A percentile compares a stretch with the other conserved stretches of the same genome.
These are phyloP conservation scores for Albula glossodonta DNA, from an alignment of 2,113 vertebrate species.

Conservation along the genomic window DNA sequence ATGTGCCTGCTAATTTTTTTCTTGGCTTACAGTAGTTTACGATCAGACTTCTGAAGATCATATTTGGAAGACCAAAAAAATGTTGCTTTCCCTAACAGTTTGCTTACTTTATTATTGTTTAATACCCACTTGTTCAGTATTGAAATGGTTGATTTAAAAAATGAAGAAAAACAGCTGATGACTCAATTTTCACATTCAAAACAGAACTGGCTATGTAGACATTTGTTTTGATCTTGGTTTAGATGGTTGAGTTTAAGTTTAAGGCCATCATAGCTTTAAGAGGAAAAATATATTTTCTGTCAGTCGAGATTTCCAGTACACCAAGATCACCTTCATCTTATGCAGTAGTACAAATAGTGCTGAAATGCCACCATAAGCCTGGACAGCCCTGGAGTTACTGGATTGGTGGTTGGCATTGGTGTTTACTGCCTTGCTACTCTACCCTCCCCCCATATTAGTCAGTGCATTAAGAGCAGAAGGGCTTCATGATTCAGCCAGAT, in stretches of 20 bases:
- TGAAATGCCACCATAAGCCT: neutral
- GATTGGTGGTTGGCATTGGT: neutral
- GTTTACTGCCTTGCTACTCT: neutral
- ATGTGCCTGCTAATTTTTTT: slow-evolving; percentile 20
- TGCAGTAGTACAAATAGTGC: neutral
- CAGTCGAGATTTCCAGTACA: neutral
- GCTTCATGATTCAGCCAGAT: slow-evolving; percentile 2
- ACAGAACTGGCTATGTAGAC: neutral
- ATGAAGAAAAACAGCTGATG: neutral
- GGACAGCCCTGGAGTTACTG: neutral
- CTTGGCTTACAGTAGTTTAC: neutral
- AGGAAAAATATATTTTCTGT: neutral
- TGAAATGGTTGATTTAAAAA: neutral
- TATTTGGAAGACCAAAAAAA: slow-evolving; percentile 22
- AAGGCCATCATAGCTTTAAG: neutral
- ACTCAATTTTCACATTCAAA: neutral
- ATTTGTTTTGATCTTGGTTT: neutral
- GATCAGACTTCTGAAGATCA: slow-evolving; percentile 12
- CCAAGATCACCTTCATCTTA: neutral
- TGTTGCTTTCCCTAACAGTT: neutral
- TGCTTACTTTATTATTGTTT: too few species aligned
- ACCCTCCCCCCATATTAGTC: neutral
- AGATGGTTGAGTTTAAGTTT: neutral
- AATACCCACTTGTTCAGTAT: neutral
- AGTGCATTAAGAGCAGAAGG: slow-evolving; percentile 1